Conservation (phyloP, 2,888 invertebrate genomes). For the Archaeoteleia sp. region DNA sequence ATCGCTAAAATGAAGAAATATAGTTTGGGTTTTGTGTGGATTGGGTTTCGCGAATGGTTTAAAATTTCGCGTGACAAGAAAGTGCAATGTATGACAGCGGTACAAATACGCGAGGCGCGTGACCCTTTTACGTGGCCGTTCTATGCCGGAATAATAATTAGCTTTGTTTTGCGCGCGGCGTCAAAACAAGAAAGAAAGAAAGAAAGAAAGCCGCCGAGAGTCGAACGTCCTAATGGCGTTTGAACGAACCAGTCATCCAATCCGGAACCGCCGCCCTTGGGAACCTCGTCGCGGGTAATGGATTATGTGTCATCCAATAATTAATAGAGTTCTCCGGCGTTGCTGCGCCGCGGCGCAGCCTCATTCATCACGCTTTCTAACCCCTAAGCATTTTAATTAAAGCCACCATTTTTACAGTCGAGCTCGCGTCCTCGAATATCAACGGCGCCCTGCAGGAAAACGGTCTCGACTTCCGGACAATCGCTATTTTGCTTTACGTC, state of each 20-base stretch:
- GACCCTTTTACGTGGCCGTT: conserved; percentile 56
- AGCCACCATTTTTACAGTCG: conserved; percentile 64
- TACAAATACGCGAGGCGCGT: conserved; percentile 47
- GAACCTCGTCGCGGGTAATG: conserved; percentile 69
- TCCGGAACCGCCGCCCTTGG: conserved; percentile 63
- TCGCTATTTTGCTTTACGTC: conserved; percentile 20
- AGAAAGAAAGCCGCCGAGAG: conserved; percentile 34
- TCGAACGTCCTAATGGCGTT: conserved; percentile 57
- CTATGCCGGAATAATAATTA: conserved; percentile 68
- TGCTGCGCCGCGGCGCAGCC: conserved; percentile 59
- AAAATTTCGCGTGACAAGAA: conserved; percentile 4
- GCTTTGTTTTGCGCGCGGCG: conserved; percentile 65
- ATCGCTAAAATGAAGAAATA: too few species aligned
- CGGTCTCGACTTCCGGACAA: conserved; percentile 36
- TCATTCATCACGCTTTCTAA: conserved; percentile 75
- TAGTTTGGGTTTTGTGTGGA: too few species aligned
- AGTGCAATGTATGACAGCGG: conserved; percentile 20
- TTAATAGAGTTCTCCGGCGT: conserved; percentile 72
- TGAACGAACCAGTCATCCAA: conserved; percentile 60
- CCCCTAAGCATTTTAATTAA: conserved; percentile 75
- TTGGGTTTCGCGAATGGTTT: too few species aligned
- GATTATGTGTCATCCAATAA: conserved; percentile 74
- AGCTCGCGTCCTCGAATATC: conserved; percentile 39
- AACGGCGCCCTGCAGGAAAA: conserved; percentile 42
- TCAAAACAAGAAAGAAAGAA: conserved; percentile 38